Evolutionary conservation across 2,113 vertebrate genomes (phyloP).

Genomic region (Fregata magnificens): DNA sequence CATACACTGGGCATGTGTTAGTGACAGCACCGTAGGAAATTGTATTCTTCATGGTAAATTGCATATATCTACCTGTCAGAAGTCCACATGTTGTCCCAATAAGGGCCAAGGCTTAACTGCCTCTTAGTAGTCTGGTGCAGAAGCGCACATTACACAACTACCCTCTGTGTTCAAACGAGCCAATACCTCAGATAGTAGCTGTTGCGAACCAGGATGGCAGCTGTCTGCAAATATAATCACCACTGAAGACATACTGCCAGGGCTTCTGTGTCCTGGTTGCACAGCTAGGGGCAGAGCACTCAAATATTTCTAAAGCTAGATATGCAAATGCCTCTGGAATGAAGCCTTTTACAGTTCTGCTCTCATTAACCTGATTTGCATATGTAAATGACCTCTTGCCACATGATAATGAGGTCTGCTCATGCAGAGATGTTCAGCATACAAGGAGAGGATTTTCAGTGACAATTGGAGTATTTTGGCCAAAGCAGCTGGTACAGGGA

Average conservation of each 20-base stretch:
- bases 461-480: slow-evolving; percentile 1
- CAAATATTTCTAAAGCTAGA: slow-evolving; percentile 65
- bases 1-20: not conserved
- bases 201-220: slow-evolving; percentile 54
- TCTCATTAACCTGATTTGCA: slow-evolving; percentile 70
- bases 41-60: slow-evolving; percentile 39
- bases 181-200: slow-evolving; percentile 2
- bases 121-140: slow-evolving; percentile 37
- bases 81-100: slow-evolving; percentile 30
- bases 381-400: slow-evolving; percentile 69
- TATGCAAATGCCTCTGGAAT: slow-evolving; percentile 65
- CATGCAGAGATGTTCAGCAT: slow-evolving; percentile 56
- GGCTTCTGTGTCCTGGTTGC: slow-evolving; percentile 58
- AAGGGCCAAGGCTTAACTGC: slow-evolving; percentile 52
- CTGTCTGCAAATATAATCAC: slow-evolving; percentile 52
- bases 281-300: slow-evolving; percentile 61
- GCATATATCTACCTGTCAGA: slow-evolving; percentile 52
- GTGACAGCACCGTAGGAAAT: slow-evolving; percentile 27
- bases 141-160: not conserved
- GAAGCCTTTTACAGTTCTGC: slow-evolving; percentile 64
- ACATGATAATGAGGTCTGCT: slow-evolving; percentile 62
- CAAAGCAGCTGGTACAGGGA: not conserved
- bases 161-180: slow-evolving; percentile 40
- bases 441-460: slow-evolving; percentile 37
- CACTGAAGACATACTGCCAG: slow-evolving; percentile 51